Percentiles rank a stretch among this genome's conserved stretches.
Evolutionary conservation across 2,888 invertebrate genomes (phyloP).

Genomic region (Agrilus biguttatus): DNA sequence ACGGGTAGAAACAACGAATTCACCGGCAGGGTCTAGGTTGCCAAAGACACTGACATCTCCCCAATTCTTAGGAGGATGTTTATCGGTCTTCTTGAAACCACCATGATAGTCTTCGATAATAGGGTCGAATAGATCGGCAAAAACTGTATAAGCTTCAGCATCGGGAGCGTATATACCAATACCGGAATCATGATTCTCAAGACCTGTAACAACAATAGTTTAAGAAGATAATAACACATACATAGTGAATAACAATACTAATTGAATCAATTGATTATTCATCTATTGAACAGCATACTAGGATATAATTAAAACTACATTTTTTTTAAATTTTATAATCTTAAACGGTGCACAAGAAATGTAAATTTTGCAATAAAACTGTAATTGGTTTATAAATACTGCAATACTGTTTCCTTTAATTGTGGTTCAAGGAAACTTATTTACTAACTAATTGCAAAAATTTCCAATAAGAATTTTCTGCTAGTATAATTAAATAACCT

Average conservation of each 20-base stretch:
- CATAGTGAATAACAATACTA: not conserved
- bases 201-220: slow-evolving; percentile 40
- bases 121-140: slow-evolving; percentile 88
- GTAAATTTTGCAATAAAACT: too few relatives aligned
- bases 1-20: slow-evolving; percentile 89
- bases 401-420: too few relatives aligned
- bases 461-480: too few relatives aligned
- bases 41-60: slow-evolving; percentile 83
- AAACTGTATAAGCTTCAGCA: slow-evolving; percentile 86
- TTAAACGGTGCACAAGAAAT: too few relatives aligned
- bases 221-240: not conserved
- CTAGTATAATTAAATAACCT: too few relatives aligned
- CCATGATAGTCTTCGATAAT: slow-evolving; percentile 96
- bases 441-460: too few relatives aligned
- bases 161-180: slow-evolving; percentile 97
- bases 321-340: too few relatives aligned
- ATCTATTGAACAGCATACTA: too few relatives aligned
- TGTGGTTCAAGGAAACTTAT: too few relatives aligned
- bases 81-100: slow-evolving; percentile 88
- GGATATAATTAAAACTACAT: too few relatives aligned
- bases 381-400: too few relatives aligned
- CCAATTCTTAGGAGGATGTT: slow-evolving; percentile 88
- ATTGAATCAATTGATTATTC: too few relatives aligned
- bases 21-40: slow-evolving; percentile 82
- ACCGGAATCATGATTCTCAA: slow-evolving; percentile 92